phyloP scores from a whole-genome alignment of 2,888 invertebrate genomes.

The Biston betularia region DNA sequence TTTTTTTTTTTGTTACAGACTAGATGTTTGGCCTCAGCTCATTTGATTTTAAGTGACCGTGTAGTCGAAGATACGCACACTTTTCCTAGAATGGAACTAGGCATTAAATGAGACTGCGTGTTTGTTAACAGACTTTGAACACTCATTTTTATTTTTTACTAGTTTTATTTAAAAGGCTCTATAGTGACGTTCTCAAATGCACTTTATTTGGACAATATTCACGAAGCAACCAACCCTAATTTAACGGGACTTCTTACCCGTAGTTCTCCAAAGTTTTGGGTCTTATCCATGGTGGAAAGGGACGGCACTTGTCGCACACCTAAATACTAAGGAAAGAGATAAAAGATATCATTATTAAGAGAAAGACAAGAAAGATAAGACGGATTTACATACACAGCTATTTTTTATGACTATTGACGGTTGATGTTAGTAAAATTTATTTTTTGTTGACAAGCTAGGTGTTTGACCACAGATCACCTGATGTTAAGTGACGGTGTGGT shows the following conservation, averaged over 20 bases:
- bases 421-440: not conserved
- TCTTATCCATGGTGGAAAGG: conserved; percentile 29
- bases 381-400: conserved; percentile 32
- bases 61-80: too few species aligned
- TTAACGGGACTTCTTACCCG: conserved; percentile 32
- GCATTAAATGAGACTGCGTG: too few species aligned
- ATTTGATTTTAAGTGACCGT: too few species aligned
- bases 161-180: too few species aligned
- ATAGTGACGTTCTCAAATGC: not conserved
- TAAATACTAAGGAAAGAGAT: conserved; percentile 29
- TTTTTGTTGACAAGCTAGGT: too few species aligned
- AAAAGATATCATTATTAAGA: conserved; percentile 5
- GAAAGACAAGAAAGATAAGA: conserved; percentile 31
- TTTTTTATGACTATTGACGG: not conserved
- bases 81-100: too few species aligned
- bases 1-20: too few species aligned
- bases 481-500: too few species aligned
- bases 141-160: too few species aligned
- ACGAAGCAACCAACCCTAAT: conserved; percentile 32
- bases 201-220: not conserved
- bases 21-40: too few species aligned
- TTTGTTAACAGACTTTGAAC: too few species aligned
- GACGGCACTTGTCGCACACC: conserved; percentile 6
- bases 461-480: too few species aligned
- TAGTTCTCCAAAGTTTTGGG: conserved; percentile 33